phyloP scores from a whole-genome alignment of 2,113 vertebrate species.

The Varanus salvator region DNA sequence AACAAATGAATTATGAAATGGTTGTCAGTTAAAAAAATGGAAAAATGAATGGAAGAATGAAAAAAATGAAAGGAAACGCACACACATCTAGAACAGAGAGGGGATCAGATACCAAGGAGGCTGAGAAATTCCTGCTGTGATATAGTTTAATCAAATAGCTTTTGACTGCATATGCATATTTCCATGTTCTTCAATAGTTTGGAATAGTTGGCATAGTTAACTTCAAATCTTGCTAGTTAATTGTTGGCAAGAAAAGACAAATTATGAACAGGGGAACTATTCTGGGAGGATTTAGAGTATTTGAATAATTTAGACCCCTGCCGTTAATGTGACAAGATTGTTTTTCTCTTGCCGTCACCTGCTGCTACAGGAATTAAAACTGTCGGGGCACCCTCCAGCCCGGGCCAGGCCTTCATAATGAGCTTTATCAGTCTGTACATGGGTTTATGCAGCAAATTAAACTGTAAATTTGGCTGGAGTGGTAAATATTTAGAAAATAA shows the following conservation, averaged over 20 bases:
- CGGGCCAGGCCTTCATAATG: constrained; percentile 85
- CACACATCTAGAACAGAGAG: background rate
- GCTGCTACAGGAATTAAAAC: constrained; percentile 93
- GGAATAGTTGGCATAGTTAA: constrained; percentile 93
- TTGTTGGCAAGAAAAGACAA: constrained; percentile 96
- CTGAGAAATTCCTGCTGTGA: background rate
- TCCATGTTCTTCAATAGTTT: constrained; percentile 73
- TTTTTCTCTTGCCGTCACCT: constrained; percentile 93
- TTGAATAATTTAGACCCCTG: constrained; percentile 99
- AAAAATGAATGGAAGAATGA: background rate
- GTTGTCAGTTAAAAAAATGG: background rate
- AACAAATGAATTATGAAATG: constrained; percentile 2
- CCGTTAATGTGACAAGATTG: constrained; percentile 95
- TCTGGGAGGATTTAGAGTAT: constrained; percentile 96
- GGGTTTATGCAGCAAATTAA: constrained; percentile 90
- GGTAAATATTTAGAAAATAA: constrained; percentile 90
- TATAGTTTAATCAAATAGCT: constrained; percentile 28
- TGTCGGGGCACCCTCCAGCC: constrained; percentile 80
- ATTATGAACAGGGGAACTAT: constrained; percentile 92
- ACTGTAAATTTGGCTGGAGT: constrained; percentile 85
- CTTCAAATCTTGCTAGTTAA: constrained; percentile 94
- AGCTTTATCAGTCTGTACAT: constrained; percentile 93
- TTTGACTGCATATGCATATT: constrained; percentile 41
- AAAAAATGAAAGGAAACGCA: background rate
- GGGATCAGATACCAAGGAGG: background rate